A percentile compares a stretch with the other conserved stretches of the same genome.
phyloP scores from a whole-genome alignment of 2,888 invertebrate species.

The Hypsopygia costalis region DNA sequence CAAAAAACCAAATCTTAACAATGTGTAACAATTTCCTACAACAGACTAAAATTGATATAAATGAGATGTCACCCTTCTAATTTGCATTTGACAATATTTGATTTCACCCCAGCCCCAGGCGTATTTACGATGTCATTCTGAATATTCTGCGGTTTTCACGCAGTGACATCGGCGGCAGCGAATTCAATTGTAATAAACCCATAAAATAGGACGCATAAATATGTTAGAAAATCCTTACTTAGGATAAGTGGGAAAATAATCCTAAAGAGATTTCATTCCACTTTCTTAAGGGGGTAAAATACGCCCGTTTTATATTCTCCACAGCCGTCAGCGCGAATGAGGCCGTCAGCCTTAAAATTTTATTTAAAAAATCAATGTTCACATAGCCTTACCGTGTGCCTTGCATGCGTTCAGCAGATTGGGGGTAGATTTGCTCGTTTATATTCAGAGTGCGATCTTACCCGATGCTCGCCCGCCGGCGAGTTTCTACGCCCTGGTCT shows the following conservation, averaged over 20 bases:
- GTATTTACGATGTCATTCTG: conserved; percentile 8
- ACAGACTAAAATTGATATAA: too few species aligned
- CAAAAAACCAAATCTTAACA: too few species aligned
- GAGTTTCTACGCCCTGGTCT: not conserved
- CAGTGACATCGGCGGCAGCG: not conserved
- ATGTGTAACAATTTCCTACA: too few species aligned
- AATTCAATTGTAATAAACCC: conserved; percentile 6
- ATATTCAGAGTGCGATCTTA: conserved; percentile 6
- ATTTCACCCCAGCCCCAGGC: conserved; percentile 2
- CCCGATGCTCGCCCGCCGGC: conserved; percentile 3
- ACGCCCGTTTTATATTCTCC: not conserved
- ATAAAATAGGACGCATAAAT: conserved; percentile 7
- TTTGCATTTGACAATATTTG: conserved; percentile 8
- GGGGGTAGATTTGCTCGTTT: conserved; percentile 47
- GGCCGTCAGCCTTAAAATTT: conserved; percentile 18
- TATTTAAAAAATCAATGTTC: conserved; percentile 54
- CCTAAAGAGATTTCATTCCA: too few species aligned
- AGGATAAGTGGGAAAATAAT: not conserved
- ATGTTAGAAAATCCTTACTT: conserved; percentile 5
- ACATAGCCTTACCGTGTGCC: conserved; percentile 46
- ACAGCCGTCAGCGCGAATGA: not conserved
- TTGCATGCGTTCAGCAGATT: conserved; percentile 56
- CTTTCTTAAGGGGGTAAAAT: too few species aligned
- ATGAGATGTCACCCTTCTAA: conserved; percentile 1
- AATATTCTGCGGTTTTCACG: conserved; percentile 8